Conservation (phyloP, 92 coral and sea anemone species). For the Heliopora coerulea region DNA sequence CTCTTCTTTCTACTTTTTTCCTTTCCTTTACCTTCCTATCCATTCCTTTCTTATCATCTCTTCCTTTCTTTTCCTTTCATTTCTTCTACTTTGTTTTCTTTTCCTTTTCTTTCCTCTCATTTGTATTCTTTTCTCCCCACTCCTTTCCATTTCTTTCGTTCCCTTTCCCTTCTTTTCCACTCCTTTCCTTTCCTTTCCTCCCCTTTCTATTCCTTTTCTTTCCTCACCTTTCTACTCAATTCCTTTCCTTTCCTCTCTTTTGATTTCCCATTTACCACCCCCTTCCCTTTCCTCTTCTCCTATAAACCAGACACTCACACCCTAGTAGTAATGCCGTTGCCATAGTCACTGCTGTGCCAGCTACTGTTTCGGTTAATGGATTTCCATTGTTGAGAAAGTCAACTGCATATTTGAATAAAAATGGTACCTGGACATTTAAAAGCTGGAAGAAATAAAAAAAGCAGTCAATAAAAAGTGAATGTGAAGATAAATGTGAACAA, state of each 20-base stretch:
- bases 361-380: conserved; percentile 62
- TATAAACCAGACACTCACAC: conserved; percentile 61
- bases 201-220: not conserved
- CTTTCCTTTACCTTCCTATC: not conserved
- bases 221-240: no score
- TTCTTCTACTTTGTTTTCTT: no score
- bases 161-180: not conserved
- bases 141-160: not conserved
- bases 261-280: not conserved
- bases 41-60: not conserved
- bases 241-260: not conserved
- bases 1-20: not conserved
- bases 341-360: conserved; percentile 69
- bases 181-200: not conserved
- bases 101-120: no score
- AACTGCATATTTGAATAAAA: conserved; percentile 84
- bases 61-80: not conserved
- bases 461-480: no score
- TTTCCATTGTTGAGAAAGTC: conserved; percentile 82
- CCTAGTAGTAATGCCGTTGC: conserved; percentile 84
- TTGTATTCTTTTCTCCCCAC: not conserved
- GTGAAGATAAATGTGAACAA: no score
- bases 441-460: conserved; percentile 51
- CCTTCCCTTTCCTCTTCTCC: not conserved
- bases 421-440: conserved; percentile 92